Evolutionary conservation across 2,113 vertebrate species (phyloP).

Genomic region (Equus quagga): DNA sequence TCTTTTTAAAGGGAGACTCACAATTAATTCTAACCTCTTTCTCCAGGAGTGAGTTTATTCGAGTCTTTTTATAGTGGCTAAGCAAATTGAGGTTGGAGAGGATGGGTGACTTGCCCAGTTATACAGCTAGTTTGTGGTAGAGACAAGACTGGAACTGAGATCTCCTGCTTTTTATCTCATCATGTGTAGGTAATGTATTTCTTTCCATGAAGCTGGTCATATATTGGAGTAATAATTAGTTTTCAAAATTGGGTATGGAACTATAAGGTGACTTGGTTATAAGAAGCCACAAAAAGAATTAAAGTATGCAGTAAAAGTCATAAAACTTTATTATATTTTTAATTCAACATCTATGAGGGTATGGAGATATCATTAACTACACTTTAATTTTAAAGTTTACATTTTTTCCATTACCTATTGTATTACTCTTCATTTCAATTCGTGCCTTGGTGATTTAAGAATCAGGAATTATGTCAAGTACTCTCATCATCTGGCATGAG

Average conservation of each 20-base stretch:
- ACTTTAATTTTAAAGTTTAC: neutral
- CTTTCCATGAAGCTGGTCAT: neutral
- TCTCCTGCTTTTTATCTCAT: neutral
- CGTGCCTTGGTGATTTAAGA: neutral
- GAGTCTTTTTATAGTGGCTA: neutral
- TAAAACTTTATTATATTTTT: neutral
- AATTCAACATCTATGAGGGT: neutral
- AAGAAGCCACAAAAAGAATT: neutral
- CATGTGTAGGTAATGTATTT: neutral
- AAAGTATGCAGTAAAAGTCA: neutral
- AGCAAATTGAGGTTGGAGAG: neutral
- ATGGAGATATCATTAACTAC: neutral
- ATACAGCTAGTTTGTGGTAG: neutral
- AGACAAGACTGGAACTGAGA: neutral
- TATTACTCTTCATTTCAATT: neutral
- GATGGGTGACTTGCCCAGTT: neutral
- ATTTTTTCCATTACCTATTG: neutral
- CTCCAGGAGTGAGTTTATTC: neutral
- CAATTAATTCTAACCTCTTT: neutral
- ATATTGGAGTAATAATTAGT: neutral
- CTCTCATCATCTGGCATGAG: too few species aligned
- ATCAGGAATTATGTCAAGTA: neutral
- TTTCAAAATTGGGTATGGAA: constrained; percentile 10
- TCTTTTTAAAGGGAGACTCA: neutral
- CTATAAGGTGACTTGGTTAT: neutral